Evolutionary conservation across 2,113 vertebrate species (phyloP).

Genomic region (Otus sunia): DNA sequence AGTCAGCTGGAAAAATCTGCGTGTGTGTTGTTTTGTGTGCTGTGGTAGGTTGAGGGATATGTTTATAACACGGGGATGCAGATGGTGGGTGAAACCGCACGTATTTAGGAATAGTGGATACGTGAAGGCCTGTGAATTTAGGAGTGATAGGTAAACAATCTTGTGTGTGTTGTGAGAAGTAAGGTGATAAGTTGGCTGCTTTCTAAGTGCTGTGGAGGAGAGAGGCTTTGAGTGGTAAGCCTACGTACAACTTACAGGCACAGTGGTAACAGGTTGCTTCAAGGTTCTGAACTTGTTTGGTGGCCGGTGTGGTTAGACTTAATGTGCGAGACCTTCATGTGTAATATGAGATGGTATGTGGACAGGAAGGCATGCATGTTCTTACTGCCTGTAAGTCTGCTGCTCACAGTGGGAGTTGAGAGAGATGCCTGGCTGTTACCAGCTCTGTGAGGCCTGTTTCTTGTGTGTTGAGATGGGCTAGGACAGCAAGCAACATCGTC

Average conservation of each 20-base stretch:
- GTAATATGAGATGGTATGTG: conserved; percentile 18
- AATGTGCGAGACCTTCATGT: background rate
- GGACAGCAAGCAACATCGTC: fast-evolving
- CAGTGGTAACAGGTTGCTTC: conserved; percentile 13
- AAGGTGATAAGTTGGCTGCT: background rate
- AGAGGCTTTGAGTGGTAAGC: background rate
- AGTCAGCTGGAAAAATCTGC: background rate
- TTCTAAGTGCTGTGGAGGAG: background rate
- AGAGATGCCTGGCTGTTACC: background rate
- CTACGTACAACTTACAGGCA: background rate
- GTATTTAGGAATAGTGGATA: background rate
- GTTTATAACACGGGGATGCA: background rate
- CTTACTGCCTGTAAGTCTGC: background rate
- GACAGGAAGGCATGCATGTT: background rate
- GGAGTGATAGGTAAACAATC: background rate
- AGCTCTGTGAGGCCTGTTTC: background rate
- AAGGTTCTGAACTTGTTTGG: conserved; percentile 23
- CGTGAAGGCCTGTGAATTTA: background rate
- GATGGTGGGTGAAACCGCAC: background rate
- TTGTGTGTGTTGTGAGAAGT: background rate
- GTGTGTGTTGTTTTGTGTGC: background rate
- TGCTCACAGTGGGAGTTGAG: background rate
- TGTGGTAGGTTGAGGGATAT: background rate
- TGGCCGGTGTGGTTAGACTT: background rate
- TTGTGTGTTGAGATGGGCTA: background rate